Evolutionary conservation across 2,888 invertebrate species (phyloP).

Genomic region (Drosophila subsilvestris): DNA sequence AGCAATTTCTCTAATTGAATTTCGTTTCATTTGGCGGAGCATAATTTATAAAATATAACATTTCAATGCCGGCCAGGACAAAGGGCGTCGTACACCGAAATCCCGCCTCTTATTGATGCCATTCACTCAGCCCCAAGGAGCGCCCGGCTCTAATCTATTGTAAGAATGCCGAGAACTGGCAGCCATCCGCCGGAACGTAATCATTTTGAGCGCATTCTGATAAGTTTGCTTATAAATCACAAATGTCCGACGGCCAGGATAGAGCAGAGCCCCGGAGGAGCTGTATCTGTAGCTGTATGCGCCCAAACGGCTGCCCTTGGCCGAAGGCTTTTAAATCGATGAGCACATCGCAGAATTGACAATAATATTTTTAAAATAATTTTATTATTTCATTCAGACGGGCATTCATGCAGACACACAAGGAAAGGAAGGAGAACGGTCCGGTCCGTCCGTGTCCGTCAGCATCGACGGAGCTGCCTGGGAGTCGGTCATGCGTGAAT

Average conservation of each 20-base stretch:
- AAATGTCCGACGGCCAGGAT: slow-evolving; percentile 48
- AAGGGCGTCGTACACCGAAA: slow-evolving; percentile 40
- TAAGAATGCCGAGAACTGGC: slow-evolving; percentile 36
- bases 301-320: slow-evolving; percentile 9
- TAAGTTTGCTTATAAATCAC: slow-evolving; percentile 79
- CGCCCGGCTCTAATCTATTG: slow-evolving; percentile 58
- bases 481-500: slow-evolving; percentile 68
- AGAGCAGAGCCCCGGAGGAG: slow-evolving; percentile 14
- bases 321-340: slow-evolving; percentile 74
- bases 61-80: slow-evolving; percentile 60
- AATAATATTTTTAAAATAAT: slow-evolving; percentile 77
- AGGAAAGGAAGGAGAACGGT: slow-evolving; percentile 11
- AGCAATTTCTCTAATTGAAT: slow-evolving; percentile 73
- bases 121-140: slow-evolving; percentile 53
- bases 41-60: slow-evolving; percentile 62
- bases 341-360: slow-evolving; percentile 71
- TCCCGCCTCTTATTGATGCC: slow-evolving; percentile 51
- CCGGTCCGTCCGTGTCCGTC: slow-evolving; percentile 49
- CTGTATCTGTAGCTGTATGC: neutral
- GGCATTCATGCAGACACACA: slow-evolving; percentile 62
- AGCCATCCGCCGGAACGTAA: slow-evolving; percentile 47
- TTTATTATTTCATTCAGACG: slow-evolving; percentile 73
- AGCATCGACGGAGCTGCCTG: slow-evolving; percentile 32
- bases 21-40: slow-evolving; percentile 46
- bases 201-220: slow-evolving; percentile 67